Percentiles rank a stretch among this genome's conserved stretches.
Evolutionary conservation across 2,113 vertebrate species (phyloP).

Genomic region (Stictonetta naevosa): DNA sequence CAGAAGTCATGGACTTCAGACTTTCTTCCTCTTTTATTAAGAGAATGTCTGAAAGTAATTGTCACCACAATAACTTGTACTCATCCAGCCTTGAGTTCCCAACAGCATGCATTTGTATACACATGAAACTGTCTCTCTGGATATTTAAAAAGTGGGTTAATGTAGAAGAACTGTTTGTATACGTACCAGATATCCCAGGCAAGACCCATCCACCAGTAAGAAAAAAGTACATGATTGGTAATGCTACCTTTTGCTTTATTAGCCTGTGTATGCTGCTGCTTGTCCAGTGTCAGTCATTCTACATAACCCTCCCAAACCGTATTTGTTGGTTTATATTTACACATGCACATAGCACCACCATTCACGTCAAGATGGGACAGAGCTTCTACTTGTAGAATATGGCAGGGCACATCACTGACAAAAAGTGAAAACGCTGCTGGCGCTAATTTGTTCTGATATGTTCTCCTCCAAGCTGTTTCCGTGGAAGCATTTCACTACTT

Average conservation of each 20-base stretch:
- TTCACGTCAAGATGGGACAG: rapidly evolving
- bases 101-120: neutral
- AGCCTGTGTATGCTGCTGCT: neutral
- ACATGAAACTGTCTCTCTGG: rapidly evolving
- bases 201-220: neutral
- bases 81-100: neutral
- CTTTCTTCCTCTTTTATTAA: neutral
- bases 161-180: no score
- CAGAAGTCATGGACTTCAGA: neutral
- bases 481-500: neutral
- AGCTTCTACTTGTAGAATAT: neutral
- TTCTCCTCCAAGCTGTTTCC: neutral
- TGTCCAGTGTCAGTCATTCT: no score
- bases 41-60: neutral
- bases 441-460: rapidly evolving
- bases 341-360: neutral
- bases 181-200: neutral
- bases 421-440: neutral
- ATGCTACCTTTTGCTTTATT: neutral
- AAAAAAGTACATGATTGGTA: neutral
- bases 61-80: neutral
- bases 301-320: rapidly evolving
- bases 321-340: neutral
- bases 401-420: neutral
- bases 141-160: neutral